phyloP scores from a whole-genome alignment of 2,113 vertebrate species.

The Brevimyrus niger region DNA sequence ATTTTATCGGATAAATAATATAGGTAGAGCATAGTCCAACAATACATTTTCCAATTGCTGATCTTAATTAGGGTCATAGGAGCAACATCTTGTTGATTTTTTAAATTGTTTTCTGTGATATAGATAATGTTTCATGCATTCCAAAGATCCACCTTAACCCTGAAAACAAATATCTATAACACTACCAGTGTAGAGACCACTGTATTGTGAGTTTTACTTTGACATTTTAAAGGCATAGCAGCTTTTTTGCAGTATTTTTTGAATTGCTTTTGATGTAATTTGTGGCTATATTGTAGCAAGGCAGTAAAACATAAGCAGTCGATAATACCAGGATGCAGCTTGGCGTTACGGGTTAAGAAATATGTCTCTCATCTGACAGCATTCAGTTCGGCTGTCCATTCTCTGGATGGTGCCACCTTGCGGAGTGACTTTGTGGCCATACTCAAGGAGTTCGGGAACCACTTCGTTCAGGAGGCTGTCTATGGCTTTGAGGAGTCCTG shows the following conservation, averaged over 20 bases:
- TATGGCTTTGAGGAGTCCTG: constrained; percentile 97
- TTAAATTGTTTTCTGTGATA: background rate
- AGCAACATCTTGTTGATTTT: background rate
- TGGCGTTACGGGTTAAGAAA: background rate
- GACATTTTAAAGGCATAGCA: background rate
- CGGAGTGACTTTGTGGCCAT: constrained; percentile 83
- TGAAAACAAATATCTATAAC: background rate
- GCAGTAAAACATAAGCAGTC: background rate
- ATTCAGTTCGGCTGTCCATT: constrained; percentile 87
- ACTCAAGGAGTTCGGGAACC: constrained; percentile 91
- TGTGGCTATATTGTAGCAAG: background rate
- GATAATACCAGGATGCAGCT: background rate
- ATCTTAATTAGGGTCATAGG: background rate
- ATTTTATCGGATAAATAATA: background rate
- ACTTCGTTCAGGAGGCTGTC: constrained; percentile 93
- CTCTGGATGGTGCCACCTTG: constrained; percentile 85
- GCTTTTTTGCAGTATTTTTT: background rate
- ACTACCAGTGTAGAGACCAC: background rate
- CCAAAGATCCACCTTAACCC: background rate
- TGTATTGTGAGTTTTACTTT: background rate
- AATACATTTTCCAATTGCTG: background rate
- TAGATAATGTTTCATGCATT: background rate
- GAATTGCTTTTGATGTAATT: background rate
- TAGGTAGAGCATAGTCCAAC: background rate
- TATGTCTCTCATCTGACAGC: constrained; percentile 37